These are phyloP conservation scores for Pseudanteris insignis DNA, from an alignment of 2,888 invertebrate genomes.

Conservation along the genomic window DNA sequence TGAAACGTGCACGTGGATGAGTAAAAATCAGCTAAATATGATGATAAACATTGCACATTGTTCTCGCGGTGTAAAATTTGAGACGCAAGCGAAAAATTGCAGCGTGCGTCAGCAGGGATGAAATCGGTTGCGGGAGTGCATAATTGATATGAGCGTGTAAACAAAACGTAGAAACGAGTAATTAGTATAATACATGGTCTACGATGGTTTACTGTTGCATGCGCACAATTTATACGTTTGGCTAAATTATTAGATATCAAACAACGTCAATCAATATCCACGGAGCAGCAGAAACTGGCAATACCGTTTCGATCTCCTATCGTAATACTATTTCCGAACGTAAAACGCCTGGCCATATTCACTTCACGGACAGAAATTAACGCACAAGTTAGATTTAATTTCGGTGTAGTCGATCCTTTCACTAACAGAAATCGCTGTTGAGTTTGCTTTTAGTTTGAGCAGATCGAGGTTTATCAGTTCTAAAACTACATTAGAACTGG, in stretches of 20 bases:
- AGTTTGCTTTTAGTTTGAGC: constrained; percentile 45
- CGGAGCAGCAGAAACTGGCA: constrained; percentile 35
- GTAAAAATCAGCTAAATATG: too few species aligned
- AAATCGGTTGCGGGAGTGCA: background rate
- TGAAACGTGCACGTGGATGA: too few species aligned
- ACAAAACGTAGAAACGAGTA: constrained; percentile 20
- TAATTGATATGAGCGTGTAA: constrained; percentile 14
- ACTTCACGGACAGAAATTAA: constrained; percentile 47
- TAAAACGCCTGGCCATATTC: constrained; percentile 40
- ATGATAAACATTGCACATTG: background rate
- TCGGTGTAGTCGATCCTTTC: constrained; percentile 45
- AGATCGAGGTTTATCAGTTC: constrained; percentile 47
- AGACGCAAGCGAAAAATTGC: constrained; percentile 1
- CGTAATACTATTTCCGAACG: constrained; percentile 39
- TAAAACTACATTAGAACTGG: constrained; percentile 47
- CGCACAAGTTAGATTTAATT: constrained; percentile 49
- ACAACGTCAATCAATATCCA: constrained; percentile 41
- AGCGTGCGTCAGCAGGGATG: too few species aligned
- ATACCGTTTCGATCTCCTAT: constrained; percentile 36
- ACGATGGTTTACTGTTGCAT: constrained; percentile 19
- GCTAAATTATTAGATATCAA: constrained; percentile 44
- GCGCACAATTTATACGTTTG: constrained; percentile 39
- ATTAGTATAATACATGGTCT: constrained; percentile 30
- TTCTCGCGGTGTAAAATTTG: background rate
- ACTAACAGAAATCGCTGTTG: constrained; percentile 45